Evolutionary conservation across 2,797 vertebrate species (phyloP).

Genomic region (Oophaga sylvatica): DNA sequence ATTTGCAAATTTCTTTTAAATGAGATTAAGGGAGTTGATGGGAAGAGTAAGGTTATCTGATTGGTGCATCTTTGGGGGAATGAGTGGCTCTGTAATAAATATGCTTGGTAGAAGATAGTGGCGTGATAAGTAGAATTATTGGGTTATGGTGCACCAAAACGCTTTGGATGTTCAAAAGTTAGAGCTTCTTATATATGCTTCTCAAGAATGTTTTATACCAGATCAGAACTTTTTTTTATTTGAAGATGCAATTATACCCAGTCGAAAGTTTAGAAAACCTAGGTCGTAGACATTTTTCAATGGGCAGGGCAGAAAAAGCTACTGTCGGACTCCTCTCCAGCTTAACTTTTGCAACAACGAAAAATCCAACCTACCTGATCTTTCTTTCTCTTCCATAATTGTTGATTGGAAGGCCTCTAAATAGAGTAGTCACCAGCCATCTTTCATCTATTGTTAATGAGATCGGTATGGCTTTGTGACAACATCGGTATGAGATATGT

Average conservation of each 20-base stretch:
- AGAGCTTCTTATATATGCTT: neutral
- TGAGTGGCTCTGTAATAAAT: neutral
- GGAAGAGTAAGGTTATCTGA: neutral
- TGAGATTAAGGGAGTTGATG: neutral
- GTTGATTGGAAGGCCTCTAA: neutral
- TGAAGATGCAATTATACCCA: neutral
- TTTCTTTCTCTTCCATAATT: neutral
- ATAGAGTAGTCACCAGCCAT: neutral
- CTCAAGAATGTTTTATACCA: neutral
- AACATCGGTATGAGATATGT: neutral
- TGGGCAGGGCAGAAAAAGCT: neutral
- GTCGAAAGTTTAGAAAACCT: neutral
- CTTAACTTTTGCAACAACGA: neutral
- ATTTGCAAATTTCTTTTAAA: conserved; percentile 1
- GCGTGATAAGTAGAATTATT: neutral
- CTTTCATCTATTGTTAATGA: too few relatives aligned
- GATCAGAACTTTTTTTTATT: neutral
- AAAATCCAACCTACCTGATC: neutral
- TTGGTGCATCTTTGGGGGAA: neutral
- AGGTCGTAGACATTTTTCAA: neutral
- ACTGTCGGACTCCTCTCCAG: neutral
- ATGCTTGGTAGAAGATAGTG: neutral
- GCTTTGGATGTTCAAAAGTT: neutral
- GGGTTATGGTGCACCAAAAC: neutral
- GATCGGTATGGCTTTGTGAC: neutral